Base-by-base conservation (phyloP, 1,140 invertebrate species). In the Calliopsis andreniformis region DNA sequence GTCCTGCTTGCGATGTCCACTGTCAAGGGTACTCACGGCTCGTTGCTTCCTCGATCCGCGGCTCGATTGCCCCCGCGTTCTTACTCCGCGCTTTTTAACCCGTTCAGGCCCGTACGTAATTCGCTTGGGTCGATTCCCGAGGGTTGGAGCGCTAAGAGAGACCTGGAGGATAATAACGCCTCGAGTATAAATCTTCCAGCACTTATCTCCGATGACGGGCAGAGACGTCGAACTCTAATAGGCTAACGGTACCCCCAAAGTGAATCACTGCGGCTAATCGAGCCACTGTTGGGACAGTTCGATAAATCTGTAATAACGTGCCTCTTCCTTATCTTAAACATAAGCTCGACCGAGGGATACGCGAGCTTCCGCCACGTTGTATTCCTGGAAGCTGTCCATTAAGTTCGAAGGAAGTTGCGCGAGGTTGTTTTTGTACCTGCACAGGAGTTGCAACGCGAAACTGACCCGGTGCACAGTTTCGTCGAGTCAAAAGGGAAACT, bases 21-120 rank as follows among this genome's bases (percentile, higher is more conserved):
- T 35, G 72, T 59, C 63, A 59, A 68, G 64, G 55, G 32, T 75
- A 39, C 32, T 45, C 63, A 30, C 53, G 59, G 45, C 30, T 72
- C 70, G 39, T 51, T 56, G 64, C 55, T 59, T 59, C 43, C 30
- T 51, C 64, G 66, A 69, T 59, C 28, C 8, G 23, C 12, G 53
- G 45, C 30, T 32, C 32, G 25, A 43, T 55, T 51, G 35, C n/a
- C 53, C 10, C 62, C n/a, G 10, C 16, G 1, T 16, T 55, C 56
- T 42, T 20, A n/a, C 6, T 0, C 8, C 5, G 3, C 16, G 7
- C 2, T n/a, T 7, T 8, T 20, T 47, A 12, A 16, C 30, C n/a
- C 32, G 5, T 20, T 3, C 30, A 7, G 32, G 32, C 30, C 53
- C n/a, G 30, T 58, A 39, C 39, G 35, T 58, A 58, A 39, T 59